Evolutionary conservation across 1,140 invertebrate species (phyloP).

Genomic region (Panulirus ornatus): DNA sequence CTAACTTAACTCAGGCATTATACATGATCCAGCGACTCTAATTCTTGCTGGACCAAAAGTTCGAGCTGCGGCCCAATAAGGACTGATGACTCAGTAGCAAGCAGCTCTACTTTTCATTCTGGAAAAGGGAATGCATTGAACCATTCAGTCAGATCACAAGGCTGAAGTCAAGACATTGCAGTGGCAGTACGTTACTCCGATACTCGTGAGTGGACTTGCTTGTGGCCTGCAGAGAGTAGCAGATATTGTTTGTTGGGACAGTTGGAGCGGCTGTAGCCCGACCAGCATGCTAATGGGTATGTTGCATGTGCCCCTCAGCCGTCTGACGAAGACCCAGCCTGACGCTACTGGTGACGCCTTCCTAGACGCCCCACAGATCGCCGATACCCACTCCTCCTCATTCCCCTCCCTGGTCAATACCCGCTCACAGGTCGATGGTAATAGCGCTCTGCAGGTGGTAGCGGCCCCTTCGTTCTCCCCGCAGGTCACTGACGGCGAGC

Average conservation of each 20-base stretch:
- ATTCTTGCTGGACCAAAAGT: no score
- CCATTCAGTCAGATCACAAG: no score
- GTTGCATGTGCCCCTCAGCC: conserved; percentile 64
- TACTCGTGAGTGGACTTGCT: not conserved
- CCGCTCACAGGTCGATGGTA: not conserved
- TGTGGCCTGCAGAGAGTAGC: not conserved
- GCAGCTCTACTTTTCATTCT: no score
- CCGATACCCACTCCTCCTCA: not conserved
- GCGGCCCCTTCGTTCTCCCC: not conserved
- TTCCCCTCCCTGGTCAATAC: not conserved
- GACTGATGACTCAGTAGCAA: no score
- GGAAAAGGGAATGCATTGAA: no score
- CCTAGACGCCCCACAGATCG: not conserved
- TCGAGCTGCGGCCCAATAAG: no score
- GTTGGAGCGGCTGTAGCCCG: not conserved
- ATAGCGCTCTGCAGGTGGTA: conserved; percentile 41
- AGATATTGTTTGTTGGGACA: not conserved
- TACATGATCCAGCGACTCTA: no score
- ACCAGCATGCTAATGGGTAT: conserved; percentile 50
- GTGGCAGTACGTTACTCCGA: not conserved
- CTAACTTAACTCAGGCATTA: no score
- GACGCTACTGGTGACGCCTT: conserved; percentile 1
- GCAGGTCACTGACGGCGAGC: conserved; percentile 6
- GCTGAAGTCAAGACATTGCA: not conserved
- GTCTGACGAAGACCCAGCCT: conserved; percentile 32